Evolutionary conservation across 1,140 invertebrate species (phyloP).

Genomic region (Protaetia brevitarsis): DNA sequence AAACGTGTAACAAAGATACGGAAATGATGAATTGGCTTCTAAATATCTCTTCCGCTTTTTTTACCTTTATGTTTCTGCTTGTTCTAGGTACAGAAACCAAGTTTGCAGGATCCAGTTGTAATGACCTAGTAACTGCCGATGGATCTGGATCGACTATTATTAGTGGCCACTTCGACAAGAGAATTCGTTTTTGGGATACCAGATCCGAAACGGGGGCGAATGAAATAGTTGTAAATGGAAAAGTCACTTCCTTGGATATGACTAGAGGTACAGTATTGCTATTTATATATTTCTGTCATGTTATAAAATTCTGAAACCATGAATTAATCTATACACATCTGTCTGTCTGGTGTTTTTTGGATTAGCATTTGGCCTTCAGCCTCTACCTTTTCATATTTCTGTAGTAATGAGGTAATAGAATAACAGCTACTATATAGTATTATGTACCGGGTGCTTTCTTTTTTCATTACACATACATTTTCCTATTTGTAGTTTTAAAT

Average conservation of each 20-base stretch:
- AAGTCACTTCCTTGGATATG: conserved; percentile 92
- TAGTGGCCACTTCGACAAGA: conserved; percentile 96
- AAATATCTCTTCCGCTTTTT: neutral
- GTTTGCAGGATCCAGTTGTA: conserved; percentile 95
- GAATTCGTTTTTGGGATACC: conserved; percentile 94
- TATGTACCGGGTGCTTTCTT: too few relatives aligned
- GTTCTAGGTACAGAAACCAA: conserved; percentile 87
- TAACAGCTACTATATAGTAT: too few relatives aligned
- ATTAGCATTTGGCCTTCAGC: too few relatives aligned
- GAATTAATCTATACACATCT: too few relatives aligned
- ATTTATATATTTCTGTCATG: too few relatives aligned
- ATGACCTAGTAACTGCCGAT: conserved; percentile 89
- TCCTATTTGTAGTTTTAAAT: too few relatives aligned
- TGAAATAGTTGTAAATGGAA: conserved; percentile 85
- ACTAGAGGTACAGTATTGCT: conserved; percentile 69
- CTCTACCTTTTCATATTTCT: too few relatives aligned
- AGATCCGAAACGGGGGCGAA: conserved; percentile 75
- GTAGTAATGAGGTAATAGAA: too few relatives aligned
- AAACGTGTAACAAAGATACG: neutral
- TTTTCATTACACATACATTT: too few relatives aligned
- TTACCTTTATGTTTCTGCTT: conserved; percentile 32
- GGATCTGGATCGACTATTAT: conserved; percentile 88
- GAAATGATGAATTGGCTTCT: neutral
- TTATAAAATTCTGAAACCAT: too few relatives aligned
- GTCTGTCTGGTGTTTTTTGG: too few relatives aligned